Base-by-base conservation (phyloP, 2,888 invertebrate genomes). In the Parascotia fuliginaria region DNA sequence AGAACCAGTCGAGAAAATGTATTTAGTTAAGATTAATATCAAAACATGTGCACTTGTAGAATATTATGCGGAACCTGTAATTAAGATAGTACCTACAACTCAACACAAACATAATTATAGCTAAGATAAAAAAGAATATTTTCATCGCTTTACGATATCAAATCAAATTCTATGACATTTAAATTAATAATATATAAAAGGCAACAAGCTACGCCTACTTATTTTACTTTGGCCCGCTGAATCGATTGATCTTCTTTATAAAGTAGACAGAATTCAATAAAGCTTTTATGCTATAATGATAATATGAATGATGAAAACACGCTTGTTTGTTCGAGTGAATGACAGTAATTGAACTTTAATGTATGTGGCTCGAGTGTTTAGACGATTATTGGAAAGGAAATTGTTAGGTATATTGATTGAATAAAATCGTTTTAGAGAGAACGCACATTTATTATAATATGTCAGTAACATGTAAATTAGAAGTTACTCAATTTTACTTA, bases 151-250 rank as follows among this genome's bases (percentile, higher is more conserved):
- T 36, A 38, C 32, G 36, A 27, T 41, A 41, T 38, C 40, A 50
- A 56, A 52, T 50, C 44, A 40, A 61, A 57, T 40, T 47, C 29
- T 50, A 44, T 53, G 65, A 65, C 65, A 66, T 49, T 53, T 53
- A 60, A 65, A 65, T 65, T 63, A 65, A 66, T 66, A 60, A 65
- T 57, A 50, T 48, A 57, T 46, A 38, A 55, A 54, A 60, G 65
- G 63, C 60, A 66, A 60, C 63, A 54, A 66, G 62, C 63, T 41
- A 40, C 43, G 50, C 57, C 45, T 46, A 63, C 66, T 62, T 65
- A 65, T 65, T 56, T 65, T 47, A 38, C 47, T 43, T 42, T 50
- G 52, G 43, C 40, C 54, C 54, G 47, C 50, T 55, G 48, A 60
- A 38, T 62, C 59, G 40, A 60, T 66, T 66, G 65, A 65, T 63